phyloP scores from a whole-genome alignment of 2,113 vertebrate genomes.

The Thymallus thymallus region DNA sequence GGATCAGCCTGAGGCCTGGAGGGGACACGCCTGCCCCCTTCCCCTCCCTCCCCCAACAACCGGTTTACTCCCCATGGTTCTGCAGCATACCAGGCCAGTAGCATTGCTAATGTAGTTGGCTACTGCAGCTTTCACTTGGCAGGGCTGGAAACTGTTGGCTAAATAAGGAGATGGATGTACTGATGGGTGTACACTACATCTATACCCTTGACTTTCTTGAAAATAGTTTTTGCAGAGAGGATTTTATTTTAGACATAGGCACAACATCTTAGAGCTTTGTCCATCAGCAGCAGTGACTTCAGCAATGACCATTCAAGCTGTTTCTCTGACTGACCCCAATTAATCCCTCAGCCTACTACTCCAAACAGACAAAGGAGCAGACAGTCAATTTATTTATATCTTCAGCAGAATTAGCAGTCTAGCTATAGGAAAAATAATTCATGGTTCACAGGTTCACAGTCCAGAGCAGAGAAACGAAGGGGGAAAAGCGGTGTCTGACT shows the following conservation, averaged over 20 bases:
- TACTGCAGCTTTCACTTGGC: not conserved
- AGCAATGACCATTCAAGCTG: slow-evolving; percentile 14
- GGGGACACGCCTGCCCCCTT: slow-evolving; percentile 26
- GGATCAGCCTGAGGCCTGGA: slow-evolving; percentile 39
- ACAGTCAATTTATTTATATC: slow-evolving; percentile 35
- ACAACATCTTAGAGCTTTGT: not conserved
- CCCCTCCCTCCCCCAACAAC: slow-evolving; percentile 12
- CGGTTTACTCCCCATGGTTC: slow-evolving; percentile 32
- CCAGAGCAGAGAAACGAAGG: slow-evolving; percentile 20
- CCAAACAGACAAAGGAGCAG: not conserved
- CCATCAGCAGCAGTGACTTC: not conserved
- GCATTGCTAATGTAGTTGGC: slow-evolving; percentile 12
- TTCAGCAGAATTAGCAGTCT: slow-evolving; percentile 24
- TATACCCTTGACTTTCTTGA: not conserved
- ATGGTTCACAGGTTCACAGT: slow-evolving; percentile 46
- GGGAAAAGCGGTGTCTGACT: slow-evolving; percentile 9
- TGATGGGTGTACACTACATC: not conserved
- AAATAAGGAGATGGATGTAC: not conserved
- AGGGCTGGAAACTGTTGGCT: not conserved
- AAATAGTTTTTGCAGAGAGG: not conserved
- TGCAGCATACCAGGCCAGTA: slow-evolving; percentile 14
- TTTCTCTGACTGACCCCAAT: slow-evolving; percentile 29
- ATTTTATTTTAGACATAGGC: not conserved
- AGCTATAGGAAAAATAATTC: slow-evolving; percentile 39
- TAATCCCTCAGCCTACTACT: slow-evolving; percentile 23